Conservation (phyloP, 1,140 invertebrate genomes). For the Drosophila teissieri region DNA sequence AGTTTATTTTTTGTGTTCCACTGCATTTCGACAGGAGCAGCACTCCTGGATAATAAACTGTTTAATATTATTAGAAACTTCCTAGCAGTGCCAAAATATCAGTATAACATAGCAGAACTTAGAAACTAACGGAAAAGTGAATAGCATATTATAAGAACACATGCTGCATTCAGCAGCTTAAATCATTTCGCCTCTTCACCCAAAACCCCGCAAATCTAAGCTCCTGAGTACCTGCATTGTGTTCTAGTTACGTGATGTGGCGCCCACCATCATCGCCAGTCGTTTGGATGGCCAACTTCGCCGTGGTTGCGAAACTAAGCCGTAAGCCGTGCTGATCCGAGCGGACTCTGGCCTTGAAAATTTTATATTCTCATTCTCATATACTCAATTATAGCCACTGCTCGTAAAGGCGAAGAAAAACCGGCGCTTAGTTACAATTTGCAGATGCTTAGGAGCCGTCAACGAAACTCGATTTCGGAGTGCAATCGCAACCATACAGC, state of each 20-base stretch:
- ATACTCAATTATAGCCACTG: constrained; percentile 51
- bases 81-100: too few relatives aligned
- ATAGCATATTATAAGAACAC: too few relatives aligned
- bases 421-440: constrained; percentile 54
- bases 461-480: constrained; percentile 47
- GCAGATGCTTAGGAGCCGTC: constrained; percentile 57
- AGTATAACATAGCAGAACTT: too few relatives aligned
- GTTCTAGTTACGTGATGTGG: constrained; percentile 48
- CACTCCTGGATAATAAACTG: too few relatives aligned
- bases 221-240: constrained; percentile 33
- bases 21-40: background rate
- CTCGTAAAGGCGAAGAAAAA: constrained; percentile 20
- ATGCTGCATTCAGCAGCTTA: too few relatives aligned
- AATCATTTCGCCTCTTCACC: too few relatives aligned
- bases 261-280: constrained; percentile 30
- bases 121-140: too few relatives aligned
- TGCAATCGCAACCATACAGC: constrained; percentile 21
- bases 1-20: constrained; percentile 18
- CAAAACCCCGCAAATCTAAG: background rate
- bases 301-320: constrained; percentile 49
- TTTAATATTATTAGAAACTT: too few relatives aligned
- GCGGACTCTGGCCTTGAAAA: constrained; percentile 57
- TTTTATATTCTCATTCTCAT: constrained; percentile 56
- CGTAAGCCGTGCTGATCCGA: constrained; percentile 31
- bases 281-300: constrained; percentile 3